Evolutionary conservation across 2,113 vertebrate species (phyloP), one percentile per base, ranked within the genome.

Genomic region (Paratilapia polleni): DNA sequence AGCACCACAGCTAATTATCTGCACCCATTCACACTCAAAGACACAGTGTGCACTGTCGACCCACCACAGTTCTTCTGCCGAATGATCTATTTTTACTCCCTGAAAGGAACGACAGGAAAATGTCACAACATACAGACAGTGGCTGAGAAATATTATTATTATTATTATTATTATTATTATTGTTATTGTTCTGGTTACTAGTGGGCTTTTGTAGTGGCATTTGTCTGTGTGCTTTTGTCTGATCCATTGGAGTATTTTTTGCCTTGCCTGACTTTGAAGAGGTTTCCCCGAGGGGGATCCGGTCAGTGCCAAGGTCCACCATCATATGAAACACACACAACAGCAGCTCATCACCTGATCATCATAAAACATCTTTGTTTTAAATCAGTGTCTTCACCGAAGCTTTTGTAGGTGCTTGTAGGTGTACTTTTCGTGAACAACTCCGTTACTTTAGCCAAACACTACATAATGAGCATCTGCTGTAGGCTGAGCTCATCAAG

Each of bases 131-230:
- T 78, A 77, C 80, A 73, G 47, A 52, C 31, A 73, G 75, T 8
- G 47, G 85, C 85, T 12, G 8, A 82, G 54, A 77, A 89, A 36
- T 87, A 76, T 90, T 66, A 83, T 86, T 80, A 12, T 74, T 80
- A 22, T 70, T 82, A 17, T 81, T 84, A 88, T 81, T 78, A 74
- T 90, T 70, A 70, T 73, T 24, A 73, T 73, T 73, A 73, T 52
- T 89, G 58, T 85, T 87, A 87, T 86, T 91, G 89, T 92, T 93
- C 88, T 92, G 87, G 83, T 90, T 91, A 91, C 75, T 93, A 87
- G 91, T 94, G 74, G 92, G 92, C 85, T 92, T 93, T 89, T 89
- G 86, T 95, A 83, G 91, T 94, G 94, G 60, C 88, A 87, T 90
- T 89, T 85, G 85, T 94, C 83, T 87, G 90, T 94, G 92, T 93